Percentiles rank a stretch among this genome's conserved stretches.
Conservation (phyloP, 2,113 vertebrate species). For the Loxodonta africana region DNA sequence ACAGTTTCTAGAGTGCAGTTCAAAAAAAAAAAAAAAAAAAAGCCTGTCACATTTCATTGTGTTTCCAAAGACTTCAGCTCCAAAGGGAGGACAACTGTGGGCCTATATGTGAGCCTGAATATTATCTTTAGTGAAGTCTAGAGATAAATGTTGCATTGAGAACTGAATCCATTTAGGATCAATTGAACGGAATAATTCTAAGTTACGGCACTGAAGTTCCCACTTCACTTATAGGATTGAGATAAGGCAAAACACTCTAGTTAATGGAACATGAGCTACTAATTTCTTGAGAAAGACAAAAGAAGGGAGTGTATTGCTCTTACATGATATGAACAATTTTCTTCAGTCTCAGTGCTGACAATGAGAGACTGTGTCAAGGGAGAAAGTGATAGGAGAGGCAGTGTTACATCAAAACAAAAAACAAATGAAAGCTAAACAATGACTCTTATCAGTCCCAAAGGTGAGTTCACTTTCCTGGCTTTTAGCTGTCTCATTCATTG, state of each 20-base stretch:
- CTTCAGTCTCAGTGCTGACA: conserved; percentile 68
- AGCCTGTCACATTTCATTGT: conserved; percentile 58
- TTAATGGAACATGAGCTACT: conserved; percentile 78
- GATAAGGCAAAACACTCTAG: conserved; percentile 74
- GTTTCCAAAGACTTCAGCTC: conserved; percentile 61
- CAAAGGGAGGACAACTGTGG: conserved; percentile 60
- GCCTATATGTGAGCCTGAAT: conserved; percentile 60
- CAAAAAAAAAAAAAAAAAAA: neutral
- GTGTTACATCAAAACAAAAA: conserved; percentile 63
- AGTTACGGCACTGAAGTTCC: conserved; percentile 77
- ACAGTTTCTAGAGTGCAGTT: conserved; percentile 59
- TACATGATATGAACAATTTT: conserved; percentile 65
- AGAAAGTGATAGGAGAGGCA: conserved; percentile 79
- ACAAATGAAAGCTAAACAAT: conserved; percentile 64
- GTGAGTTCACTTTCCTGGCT: conserved; percentile 69
- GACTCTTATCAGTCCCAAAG: conserved; percentile 59
- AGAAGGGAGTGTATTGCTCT: conserved; percentile 58
- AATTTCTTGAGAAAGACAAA: conserved; percentile 79
- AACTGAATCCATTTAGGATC: conserved; percentile 64
- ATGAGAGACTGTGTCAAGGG: conserved; percentile 70
- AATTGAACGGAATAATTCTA: conserved; percentile 68
- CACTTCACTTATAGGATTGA: conserved; percentile 72
- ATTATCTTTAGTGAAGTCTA: conserved; percentile 74
- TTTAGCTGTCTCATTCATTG: neutral
- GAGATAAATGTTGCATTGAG: conserved; percentile 66